Evolutionary conservation across 2,797 vertebrate species (phyloP).

Genomic region (Pangasius larnaudii): DNA sequence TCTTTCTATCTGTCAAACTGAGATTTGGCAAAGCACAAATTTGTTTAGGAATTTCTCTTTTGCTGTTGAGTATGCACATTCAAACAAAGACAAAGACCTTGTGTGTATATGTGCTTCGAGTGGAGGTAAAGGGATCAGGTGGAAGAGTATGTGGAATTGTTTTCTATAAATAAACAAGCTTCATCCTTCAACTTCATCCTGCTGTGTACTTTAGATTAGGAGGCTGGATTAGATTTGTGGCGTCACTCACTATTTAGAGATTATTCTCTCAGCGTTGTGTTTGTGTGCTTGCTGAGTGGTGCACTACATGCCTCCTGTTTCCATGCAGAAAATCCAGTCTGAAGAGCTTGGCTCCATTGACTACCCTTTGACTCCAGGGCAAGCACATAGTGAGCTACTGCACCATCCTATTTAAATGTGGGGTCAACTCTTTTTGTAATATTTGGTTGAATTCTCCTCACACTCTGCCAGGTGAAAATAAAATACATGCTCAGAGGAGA

Average conservation of each 20-base stretch:
- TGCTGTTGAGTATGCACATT: background rate
- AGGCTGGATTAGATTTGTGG: constrained; percentile 76
- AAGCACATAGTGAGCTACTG: background rate
- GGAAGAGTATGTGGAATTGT: constrained; percentile 66
- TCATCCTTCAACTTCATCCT: constrained; percentile 73
- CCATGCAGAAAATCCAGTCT: constrained; percentile 3
- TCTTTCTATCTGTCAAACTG: background rate
- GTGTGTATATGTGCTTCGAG: constrained; percentile 37
- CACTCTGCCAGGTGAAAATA: background rate
- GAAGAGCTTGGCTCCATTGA: background rate
- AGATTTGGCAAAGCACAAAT: background rate
- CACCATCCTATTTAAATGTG: background rate
- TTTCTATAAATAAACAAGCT: constrained; percentile 78
- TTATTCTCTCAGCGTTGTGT: constrained; percentile 53
- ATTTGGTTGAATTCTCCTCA: background rate
- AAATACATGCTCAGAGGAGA: background rate
- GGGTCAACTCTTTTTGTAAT: background rate
- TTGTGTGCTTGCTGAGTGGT: constrained; percentile 57
- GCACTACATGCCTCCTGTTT: constrained; percentile 19
- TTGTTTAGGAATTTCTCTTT: background rate
- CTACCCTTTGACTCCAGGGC: background rate
- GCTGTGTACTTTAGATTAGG: constrained; percentile 76
- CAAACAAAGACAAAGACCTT: background rate
- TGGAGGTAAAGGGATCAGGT: constrained; percentile 32
- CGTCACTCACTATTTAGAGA: constrained; percentile 73